phyloP scores from a whole-genome alignment of 2,888 invertebrate species.

The Dugesia japonica region DNA sequence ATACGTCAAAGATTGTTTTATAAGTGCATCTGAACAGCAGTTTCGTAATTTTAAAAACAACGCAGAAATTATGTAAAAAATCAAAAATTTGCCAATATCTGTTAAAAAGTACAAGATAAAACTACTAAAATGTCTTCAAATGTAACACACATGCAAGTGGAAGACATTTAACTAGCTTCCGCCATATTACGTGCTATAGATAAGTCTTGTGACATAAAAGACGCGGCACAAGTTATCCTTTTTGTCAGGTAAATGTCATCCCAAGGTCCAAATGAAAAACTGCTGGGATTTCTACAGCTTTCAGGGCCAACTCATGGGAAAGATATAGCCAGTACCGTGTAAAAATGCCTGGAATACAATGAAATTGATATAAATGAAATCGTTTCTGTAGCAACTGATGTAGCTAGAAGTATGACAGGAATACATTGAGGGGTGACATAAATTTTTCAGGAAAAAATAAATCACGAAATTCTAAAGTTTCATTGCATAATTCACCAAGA shows the following conservation, averaged over 20 bases:
- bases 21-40: not conserved
- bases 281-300: not conserved
- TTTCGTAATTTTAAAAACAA: not conserved
- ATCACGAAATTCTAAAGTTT: too few species aligned
- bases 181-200: not conserved
- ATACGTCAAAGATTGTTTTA: slow-evolving; percentile 15
- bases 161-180: slow-evolving; percentile 2
- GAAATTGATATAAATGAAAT: not conserved
- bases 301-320: not conserved
- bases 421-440: not conserved
- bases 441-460: not conserved
- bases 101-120: slow-evolving; percentile 2
- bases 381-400: slow-evolving; percentile 2
- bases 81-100: not conserved
- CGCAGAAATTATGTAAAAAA: slow-evolving; percentile 5
- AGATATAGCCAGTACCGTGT: not conserved
- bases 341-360: not conserved
- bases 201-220: too few species aligned
- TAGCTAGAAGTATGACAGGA: not conserved
- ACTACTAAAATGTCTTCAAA: slow-evolving; percentile 11
- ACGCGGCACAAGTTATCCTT: not conserved
- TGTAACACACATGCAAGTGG: not conserved
- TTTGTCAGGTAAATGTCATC: slow-evolving; percentile 6
- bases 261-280: slow-evolving; percentile 1
- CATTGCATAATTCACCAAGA: too few species aligned